These are phyloP conservation scores for Cariama cristata DNA, from an alignment of 2,113 vertebrate genomes.

Conservation along the genomic window DNA sequence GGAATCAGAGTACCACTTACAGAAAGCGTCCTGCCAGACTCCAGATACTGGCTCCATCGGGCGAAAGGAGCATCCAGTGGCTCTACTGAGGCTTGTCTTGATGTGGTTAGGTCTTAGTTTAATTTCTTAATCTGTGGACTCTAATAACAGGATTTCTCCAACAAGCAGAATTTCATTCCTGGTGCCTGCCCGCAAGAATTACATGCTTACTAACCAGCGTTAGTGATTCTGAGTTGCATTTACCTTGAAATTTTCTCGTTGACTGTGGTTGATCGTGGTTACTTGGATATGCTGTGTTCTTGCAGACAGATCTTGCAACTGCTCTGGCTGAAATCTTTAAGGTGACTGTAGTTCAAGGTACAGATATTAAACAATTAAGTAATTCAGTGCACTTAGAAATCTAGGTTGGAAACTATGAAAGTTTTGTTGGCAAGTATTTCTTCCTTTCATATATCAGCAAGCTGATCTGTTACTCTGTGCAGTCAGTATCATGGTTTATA, in stretches of 20 bases:
- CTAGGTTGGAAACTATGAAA: neutral
- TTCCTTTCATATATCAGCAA: neutral
- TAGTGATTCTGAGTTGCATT: neutral
- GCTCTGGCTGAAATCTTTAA: neutral
- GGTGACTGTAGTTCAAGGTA: neutral
- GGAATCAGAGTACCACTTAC: neutral
- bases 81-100: neutral
- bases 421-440: neutral
- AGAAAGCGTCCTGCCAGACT: neutral
- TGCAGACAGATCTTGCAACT: neutral
- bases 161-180: neutral
- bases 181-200: neutral
- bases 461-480: conserved; percentile 3
- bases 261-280: neutral
- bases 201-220: accelerated
- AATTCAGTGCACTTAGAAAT: neutral
- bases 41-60: accelerated
- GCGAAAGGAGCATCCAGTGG: neutral
- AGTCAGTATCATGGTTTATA: neutral
- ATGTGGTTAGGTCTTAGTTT: neutral
- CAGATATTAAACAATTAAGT: neutral
- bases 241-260: neutral
- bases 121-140: neutral
- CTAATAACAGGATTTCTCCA: neutral
- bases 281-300: neutral